A percentile compares a stretch with the other conserved stretches of the same genome.
Conservation (phyloP, 2,888 invertebrate species). For the Cenopis cana region DNA sequence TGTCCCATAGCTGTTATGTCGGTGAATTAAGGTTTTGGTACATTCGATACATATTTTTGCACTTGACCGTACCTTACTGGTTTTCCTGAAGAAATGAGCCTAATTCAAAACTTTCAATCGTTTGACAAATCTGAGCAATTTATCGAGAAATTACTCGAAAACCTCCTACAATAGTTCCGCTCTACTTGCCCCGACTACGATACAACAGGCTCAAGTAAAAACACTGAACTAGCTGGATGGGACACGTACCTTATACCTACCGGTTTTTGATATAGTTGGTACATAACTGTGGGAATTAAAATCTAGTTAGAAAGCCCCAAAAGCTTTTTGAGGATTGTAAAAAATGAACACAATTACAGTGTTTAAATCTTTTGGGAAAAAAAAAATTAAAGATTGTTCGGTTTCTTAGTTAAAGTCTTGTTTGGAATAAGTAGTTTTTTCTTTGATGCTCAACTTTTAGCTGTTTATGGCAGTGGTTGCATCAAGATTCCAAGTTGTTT, state of each 20-base stretch:
- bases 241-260: too few relatives aligned
- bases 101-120: slow-evolving; percentile 62
- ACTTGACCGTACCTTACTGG: too few relatives aligned
- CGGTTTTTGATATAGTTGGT: too few relatives aligned
- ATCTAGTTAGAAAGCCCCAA: too few relatives aligned
- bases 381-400: neutral
- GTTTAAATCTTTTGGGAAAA: too few relatives aligned
- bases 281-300: too few relatives aligned
- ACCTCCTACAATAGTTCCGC: slow-evolving; percentile 53
- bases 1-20: too few relatives aligned
- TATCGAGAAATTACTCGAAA: slow-evolving; percentile 67
- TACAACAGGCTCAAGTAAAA: neutral
- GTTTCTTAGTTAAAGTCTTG: neutral
- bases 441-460: slow-evolving; percentile 23
- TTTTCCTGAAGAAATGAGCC: neutral
- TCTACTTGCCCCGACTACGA: slow-evolving; percentile 5
- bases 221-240: too few relatives aligned
- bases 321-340: neutral
- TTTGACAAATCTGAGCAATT: slow-evolving; percentile 69
- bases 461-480: slow-evolving; percentile 28
- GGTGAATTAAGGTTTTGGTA: too few relatives aligned
- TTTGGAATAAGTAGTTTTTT: neutral
- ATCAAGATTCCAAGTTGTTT: slow-evolving; percentile 29
- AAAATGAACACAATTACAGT: too few relatives aligned
- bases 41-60: too few relatives aligned